Conservation (phyloP, 2,888 invertebrate genomes). For the Plagodis pulveraria region DNA sequence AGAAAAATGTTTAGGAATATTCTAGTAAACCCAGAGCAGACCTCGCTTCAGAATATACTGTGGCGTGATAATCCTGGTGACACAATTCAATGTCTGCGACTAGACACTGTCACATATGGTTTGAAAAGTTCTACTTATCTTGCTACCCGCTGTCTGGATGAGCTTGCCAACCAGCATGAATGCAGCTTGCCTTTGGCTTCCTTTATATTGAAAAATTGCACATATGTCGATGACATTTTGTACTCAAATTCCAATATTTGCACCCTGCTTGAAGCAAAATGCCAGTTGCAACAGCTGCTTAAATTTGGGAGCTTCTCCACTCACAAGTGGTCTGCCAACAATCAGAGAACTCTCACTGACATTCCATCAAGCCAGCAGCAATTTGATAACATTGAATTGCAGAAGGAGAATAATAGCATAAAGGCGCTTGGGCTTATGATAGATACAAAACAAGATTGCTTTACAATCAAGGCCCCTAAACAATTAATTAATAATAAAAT, state of each 20-base stretch:
- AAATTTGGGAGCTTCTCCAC: not conserved
- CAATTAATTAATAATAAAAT: not conserved
- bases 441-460: slow-evolving; percentile 1
- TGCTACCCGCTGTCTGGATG: slow-evolving; percentile 25
- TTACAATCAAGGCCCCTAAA: not conserved
- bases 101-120: slow-evolving; percentile 17
- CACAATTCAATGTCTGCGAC: slow-evolving; percentile 12
- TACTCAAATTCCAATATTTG: not conserved
- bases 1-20: slow-evolving; percentile 19
- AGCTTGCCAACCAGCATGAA: slow-evolving; percentile 16
- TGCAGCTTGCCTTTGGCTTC: not conserved
- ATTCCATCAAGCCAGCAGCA: not conserved
- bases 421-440: not conserved
- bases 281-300: too few relatives aligned
- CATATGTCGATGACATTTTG: not conserved
- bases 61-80: slow-evolving; percentile 18
- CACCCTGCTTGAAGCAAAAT: not conserved
- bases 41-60: slow-evolving; percentile 23
- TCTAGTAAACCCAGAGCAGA: slow-evolving; percentile 10
- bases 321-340: slow-evolving; percentile 1
- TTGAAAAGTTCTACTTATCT: slow-evolving; percentile 11
- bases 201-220: slow-evolving; percentile 2
- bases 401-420: not conserved
- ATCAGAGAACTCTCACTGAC: not conserved
- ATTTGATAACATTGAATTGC: slow-evolving; percentile 1